Percentiles rank a stretch among this genome's conserved stretches.
phyloP scores from a whole-genome alignment of 2,797 vertebrate genomes.

The Bovichtus diacanthus region DNA sequence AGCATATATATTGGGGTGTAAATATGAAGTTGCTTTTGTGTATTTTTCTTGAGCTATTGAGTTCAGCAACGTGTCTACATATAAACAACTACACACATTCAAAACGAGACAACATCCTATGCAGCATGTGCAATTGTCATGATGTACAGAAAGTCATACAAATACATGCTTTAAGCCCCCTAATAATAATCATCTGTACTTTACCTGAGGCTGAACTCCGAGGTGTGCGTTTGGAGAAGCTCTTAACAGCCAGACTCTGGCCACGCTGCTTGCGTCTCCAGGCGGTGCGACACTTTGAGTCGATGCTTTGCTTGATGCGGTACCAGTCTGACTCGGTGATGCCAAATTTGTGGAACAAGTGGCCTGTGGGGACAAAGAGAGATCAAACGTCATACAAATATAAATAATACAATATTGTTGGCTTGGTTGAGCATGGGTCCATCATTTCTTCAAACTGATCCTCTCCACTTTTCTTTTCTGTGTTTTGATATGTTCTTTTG shows the following conservation, averaged over 20 bases:
- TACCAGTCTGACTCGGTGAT: slow-evolving; percentile 99
- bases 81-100: background rate
- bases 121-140: background rate
- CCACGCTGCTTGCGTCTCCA: slow-evolving; percentile 98
- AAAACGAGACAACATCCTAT: background rate
- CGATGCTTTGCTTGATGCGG: slow-evolving; percentile 98
- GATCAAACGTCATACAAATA: slow-evolving; percentile 9
- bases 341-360: slow-evolving; percentile 96
- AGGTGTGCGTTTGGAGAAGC: slow-evolving; percentile 94
- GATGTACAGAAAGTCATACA: background rate
- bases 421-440: background rate
- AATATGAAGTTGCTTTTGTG: background rate
- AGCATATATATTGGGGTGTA: background rate
- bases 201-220: slow-evolving; percentile 85
- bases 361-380: slow-evolving; percentile 84
- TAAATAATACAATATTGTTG: background rate
- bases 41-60: background rate
- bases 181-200: background rate
- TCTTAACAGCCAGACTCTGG: slow-evolving; percentile 98
- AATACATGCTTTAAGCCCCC: background rate
- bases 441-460: background rate
- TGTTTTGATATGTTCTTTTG: background rate
- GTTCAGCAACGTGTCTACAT: background rate
- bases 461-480: no score
- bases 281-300: slow-evolving; percentile 98